Percentiles rank a stretch among this genome's conserved stretches.
Evolutionary conservation across 1,140 invertebrate genomes (phyloP).

Genomic region (Aethina tumida): DNA sequence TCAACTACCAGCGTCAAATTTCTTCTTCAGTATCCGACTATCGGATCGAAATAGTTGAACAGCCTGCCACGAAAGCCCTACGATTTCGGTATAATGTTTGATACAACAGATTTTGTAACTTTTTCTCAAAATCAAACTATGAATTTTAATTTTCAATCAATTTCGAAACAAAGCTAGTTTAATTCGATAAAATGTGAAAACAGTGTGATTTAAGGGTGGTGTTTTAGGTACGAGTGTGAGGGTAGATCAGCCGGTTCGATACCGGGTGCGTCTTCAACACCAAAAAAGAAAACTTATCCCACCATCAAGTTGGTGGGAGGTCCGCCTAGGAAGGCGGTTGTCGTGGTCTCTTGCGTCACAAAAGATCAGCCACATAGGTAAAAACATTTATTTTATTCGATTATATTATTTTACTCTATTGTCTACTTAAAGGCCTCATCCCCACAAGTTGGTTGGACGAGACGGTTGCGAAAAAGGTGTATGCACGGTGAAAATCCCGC

Average conservation of each 20-base stretch:
- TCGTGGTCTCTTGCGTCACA: constrained; percentile 95
- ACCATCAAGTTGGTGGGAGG: constrained; percentile 79
- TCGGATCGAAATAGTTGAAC: constrained; percentile 81
- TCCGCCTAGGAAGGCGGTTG: constrained; percentile 68
- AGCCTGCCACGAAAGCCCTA: constrained; percentile 82
- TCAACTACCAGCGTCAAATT: no score
- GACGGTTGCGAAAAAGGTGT: constrained; percentile 86
- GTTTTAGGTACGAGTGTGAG: constrained; percentile 86
- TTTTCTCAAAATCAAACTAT: no score
- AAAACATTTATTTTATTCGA: constrained; percentile 15
- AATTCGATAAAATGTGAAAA: no score
- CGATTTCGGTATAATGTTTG: no score
- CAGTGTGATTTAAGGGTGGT: no score
- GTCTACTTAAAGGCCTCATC: constrained; percentile 59
- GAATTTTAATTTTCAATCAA: no score
- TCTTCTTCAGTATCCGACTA: no score
- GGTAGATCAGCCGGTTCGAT: constrained; percentile 89
- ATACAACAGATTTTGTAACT: no score
- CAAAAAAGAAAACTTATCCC: constrained; percentile 86
- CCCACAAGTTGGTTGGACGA: constrained; percentile 90
- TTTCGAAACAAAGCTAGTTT: no score
- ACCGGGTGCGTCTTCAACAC: constrained; percentile 75
- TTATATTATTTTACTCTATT: not conserved
- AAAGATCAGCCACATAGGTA: constrained; percentile 72
- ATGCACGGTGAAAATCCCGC: constrained; percentile 71